These are phyloP conservation scores for Typhlichthys subterraneus DNA, from an alignment of 2,797 vertebrate species.

Conservation along the genomic window DNA sequence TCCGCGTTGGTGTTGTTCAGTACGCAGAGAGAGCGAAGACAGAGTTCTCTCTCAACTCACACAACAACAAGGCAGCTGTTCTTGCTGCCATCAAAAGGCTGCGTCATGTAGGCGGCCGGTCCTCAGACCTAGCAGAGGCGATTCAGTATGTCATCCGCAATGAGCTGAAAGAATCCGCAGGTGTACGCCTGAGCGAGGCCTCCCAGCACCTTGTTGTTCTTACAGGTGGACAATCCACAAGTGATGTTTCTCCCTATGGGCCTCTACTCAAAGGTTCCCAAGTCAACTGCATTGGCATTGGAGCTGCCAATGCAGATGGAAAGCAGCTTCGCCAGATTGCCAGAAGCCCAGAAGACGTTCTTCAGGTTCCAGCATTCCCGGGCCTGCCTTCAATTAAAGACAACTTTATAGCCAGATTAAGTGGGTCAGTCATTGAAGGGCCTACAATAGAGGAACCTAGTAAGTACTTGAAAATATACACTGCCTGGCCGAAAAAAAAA, in stretches of 20 bases:
- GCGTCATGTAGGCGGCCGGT: slow-evolving; percentile 83
- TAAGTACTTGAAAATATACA: slow-evolving; percentile 52
- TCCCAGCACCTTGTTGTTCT: slow-evolving; percentile 94
- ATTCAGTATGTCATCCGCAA: slow-evolving; percentile 84
- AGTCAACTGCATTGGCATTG: slow-evolving; percentile 86
- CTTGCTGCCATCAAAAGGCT: slow-evolving; percentile 83
- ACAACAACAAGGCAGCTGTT: slow-evolving; percentile 79
- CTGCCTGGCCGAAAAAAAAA: no score
- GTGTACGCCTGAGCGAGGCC: slow-evolving; percentile 83
- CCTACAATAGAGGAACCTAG: slow-evolving; percentile 23
- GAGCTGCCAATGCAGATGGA: slow-evolving; percentile 75
- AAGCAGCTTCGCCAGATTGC: slow-evolving; percentile 82
- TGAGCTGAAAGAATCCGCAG: slow-evolving; percentile 83
- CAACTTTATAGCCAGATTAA: slow-evolving; percentile 72
- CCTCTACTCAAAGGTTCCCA: slow-evolving; percentile 68
- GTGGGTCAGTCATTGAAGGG: slow-evolving; percentile 21
- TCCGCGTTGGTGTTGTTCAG: slow-evolving; percentile 86
- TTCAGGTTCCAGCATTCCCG: slow-evolving; percentile 81
- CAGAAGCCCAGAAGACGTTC: slow-evolving; percentile 66
- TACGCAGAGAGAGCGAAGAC: slow-evolving; percentile 82
- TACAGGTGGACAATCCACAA: slow-evolving; percentile 85
- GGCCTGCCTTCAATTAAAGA: slow-evolving; percentile 73
- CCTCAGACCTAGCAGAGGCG: slow-evolving; percentile 83
- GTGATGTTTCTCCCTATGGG: slow-evolving; percentile 80
- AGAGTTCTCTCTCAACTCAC: slow-evolving; percentile 86